Base-by-base conservation (phyloP, 2,888 invertebrate genomes). In the Melinaea marsaeus region DNA sequence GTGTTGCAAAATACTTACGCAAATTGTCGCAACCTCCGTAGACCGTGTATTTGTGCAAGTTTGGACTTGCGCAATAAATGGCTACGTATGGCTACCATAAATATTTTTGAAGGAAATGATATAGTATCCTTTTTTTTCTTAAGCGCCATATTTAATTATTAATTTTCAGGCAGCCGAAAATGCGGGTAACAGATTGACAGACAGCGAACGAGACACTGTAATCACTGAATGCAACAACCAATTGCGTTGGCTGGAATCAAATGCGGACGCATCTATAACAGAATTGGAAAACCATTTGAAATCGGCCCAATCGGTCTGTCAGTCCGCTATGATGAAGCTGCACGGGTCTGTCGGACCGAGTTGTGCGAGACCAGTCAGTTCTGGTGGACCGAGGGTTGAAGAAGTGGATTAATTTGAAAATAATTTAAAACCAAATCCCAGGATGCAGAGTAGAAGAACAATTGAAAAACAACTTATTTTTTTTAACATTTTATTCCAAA, bases 241-340 rank as follows among this genome's bases (percentile, higher is more conserved):
- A 63, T 90, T 97, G 63, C 86, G 92, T 11, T 98, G 97, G 97
- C 85, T 98, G 47, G 98, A 98, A 73, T 84, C 88, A 33, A 96
- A 97, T 78, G 92, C 93, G 1, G 86, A 96, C 55, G 97, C 97
- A 5, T 94, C 95, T 60, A 94, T 94, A 73, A 93, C 94, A 7
- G 96, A 97, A 72, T 94, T 94, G 71, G 96, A 97, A 60, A 92
- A 94, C 71, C 95, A 94, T 74, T 84, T 97, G 72, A 94, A 95
- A 76, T 94, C 95, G 59, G 87, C 95, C 32, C 96, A 97, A 79
- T 91, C 91, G 22, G 92, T 94, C 22, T 96, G 96, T 77, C 93
- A 93, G 59, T 95, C 97, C 0, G 91, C 95, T 55, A 97, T 97
- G 94, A 93, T 95, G 79, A 96, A 96, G 77, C 84, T 97, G n/a